A percentile compares a stretch with the other conserved stretches of the same genome.
These are phyloP conservation scores for Hybognathus amarus DNA, from an alignment of 2,797 vertebrate genomes.

Conservation along the genomic window DNA sequence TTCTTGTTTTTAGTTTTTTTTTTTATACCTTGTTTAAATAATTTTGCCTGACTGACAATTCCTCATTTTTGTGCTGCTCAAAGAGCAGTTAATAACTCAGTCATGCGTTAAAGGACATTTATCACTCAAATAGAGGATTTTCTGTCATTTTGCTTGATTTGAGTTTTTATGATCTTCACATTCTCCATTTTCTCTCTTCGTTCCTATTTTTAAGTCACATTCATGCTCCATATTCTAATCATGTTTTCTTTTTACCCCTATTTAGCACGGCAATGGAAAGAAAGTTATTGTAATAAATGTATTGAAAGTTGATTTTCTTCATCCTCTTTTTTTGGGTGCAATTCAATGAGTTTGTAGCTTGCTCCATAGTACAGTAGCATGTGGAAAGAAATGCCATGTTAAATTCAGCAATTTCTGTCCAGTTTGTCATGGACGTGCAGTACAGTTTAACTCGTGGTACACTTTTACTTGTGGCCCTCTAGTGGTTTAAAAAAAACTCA, in stretches of 20 bases:
- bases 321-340: not conserved
- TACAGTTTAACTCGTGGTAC: not conserved
- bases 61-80: constrained; percentile 18
- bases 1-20: not conserved
- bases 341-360: not conserved
- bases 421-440: too few species aligned
- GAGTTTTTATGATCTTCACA: not conserved
- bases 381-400: not conserved
- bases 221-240: constrained; percentile 46
- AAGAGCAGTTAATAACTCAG: not conserved
- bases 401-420: not conserved
- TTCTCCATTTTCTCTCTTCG: not conserved
- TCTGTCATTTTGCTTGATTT: not conserved
- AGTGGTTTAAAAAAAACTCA: not conserved
- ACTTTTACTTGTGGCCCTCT: not conserved
- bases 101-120: constrained; percentile 21
- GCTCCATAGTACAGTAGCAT: not conserved
- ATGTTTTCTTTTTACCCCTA: constrained; percentile 49
- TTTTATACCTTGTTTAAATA: not conserved
- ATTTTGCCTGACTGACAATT: not conserved
- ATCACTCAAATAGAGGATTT: not conserved
- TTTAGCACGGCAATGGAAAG: constrained; percentile 69
- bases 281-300: constrained; percentile 75
- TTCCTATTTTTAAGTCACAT: not conserved
- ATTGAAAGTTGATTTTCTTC: constrained; percentile 58